These are phyloP conservation scores for Zootermopsis nevadensis DNA, from an alignment of 2,888 invertebrate species.

Conservation along the genomic window DNA sequence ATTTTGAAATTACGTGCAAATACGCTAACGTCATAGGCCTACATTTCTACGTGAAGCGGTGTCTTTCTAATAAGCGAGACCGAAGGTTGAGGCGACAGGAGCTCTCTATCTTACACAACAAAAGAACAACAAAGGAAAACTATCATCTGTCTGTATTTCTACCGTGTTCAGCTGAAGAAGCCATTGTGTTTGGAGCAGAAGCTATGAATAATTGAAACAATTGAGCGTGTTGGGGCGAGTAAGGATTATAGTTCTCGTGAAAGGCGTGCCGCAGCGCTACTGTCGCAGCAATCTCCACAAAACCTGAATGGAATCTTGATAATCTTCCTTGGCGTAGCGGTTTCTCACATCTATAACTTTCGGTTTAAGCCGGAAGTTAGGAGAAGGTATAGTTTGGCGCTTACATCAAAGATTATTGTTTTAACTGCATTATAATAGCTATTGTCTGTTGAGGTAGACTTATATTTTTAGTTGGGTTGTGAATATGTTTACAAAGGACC, in stretches of 20 bases:
- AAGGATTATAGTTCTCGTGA: conserved; percentile 36
- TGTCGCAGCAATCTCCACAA: conserved; percentile 4
- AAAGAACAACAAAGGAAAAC: conserved; percentile 20
- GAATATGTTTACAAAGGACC: conserved; percentile 1
- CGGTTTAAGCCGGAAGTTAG: conserved; percentile 34
- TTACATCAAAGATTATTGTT: conserved; percentile 41
- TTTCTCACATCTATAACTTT: conserved; percentile 16
- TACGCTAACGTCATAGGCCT: too few species aligned
- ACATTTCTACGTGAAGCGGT: too few species aligned
- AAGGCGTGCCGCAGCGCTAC: conserved; percentile 41
- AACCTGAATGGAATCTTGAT: conserved; percentile 40
- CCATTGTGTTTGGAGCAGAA: conserved; percentile 38
- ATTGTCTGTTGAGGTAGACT: conserved; percentile 36
- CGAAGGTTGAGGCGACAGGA: not conserved
- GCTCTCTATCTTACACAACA: conserved; percentile 13
- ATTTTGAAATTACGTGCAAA: too few species aligned
- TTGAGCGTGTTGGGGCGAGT: conserved; percentile 22
- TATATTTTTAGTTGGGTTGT: conserved; percentile 28
- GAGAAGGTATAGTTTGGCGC: conserved; percentile 5
- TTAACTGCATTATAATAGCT: conserved; percentile 36
- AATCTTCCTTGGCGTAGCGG: conserved; percentile 32
- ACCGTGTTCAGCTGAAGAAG: conserved; percentile 30
- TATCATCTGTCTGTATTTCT: conserved; percentile 1
- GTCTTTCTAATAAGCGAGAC: not conserved
- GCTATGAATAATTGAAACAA: conserved; percentile 43